Evolutionary conservation across 2,113 vertebrate genomes (phyloP).

Genomic region (Empidonax alnorum): DNA sequence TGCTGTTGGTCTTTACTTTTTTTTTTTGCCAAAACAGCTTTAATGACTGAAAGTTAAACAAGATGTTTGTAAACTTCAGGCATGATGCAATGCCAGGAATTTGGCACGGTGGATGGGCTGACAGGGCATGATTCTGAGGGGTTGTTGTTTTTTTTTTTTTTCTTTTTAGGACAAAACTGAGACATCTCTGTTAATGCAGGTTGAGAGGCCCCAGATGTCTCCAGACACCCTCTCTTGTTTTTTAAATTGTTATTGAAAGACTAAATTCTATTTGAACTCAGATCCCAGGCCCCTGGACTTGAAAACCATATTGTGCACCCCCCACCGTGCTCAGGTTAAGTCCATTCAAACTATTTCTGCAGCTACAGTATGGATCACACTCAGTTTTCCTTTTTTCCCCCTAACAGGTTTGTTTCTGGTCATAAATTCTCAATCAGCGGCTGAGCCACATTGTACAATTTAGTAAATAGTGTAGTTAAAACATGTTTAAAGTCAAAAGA

Average conservation of each 20-base stretch:
- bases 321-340: slow-evolving; percentile 53
- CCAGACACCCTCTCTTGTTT: neutral
- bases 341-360: slow-evolving; percentile 43
- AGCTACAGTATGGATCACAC: slow-evolving; percentile 48
- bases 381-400: slow-evolving; percentile 46
- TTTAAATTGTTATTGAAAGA: slow-evolving; percentile 47
- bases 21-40: neutral
- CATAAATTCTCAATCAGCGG: slow-evolving; percentile 72
- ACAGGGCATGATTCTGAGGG: neutral
- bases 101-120: neutral
- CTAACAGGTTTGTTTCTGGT: slow-evolving; percentile 73
- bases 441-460: slow-evolving; percentile 48
- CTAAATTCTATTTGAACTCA: slow-evolving; percentile 55
- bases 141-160: neutral
- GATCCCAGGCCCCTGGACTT: slow-evolving; percentile 46
- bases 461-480: slow-evolving; percentile 71
- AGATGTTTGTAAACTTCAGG: slow-evolving; percentile 15
- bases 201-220: slow-evolving; percentile 49
- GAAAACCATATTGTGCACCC: slow-evolving; percentile 58
- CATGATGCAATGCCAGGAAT: neutral
- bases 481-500: slow-evolving; percentile 66
- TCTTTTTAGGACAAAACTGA: slow-evolving; percentile 43
- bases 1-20: neutral
- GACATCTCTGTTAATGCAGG: neutral
- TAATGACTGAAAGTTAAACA: neutral